Evolutionary conservation across 1,140 invertebrate genomes (phyloP), one percentile per base, ranked within the genome.

Genomic region (Himalopsyche phryganea): DNA sequence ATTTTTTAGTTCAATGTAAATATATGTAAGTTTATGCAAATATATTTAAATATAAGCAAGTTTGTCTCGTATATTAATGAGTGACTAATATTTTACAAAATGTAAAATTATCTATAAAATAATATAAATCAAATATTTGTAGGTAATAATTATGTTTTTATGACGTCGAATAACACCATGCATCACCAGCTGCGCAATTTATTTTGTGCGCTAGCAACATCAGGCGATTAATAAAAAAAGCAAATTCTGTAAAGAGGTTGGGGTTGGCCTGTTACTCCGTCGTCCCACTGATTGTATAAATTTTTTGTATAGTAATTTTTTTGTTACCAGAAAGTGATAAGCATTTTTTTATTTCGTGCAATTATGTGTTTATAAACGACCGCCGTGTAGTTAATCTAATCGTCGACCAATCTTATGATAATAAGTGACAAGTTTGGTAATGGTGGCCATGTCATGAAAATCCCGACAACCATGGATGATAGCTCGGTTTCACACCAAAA

Each of bases 381-480:
- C 35, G 28, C 36, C 46, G 46, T 50, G 33, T 38, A 38, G 45
- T 47, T 46, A 32, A 50, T 56, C 46, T 33, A 32, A 56, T 35
- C 42, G 14, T 42, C 32, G 46, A 50, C 45, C 45, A 32, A 56
- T 56, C 52, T 50, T 47, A 64, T 60, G 62, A 56, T 64, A 48
- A 64, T 64, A 58, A 54, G 62, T 56, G 62, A 64, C 62, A 64
- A 64, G 62, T 64, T 64, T 54, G 82, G 83, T 84, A 85, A 85
- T 85, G 84, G 84, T 83, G 80, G 83, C 81, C 83, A 83, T 85
- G 82, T 85, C 83, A 86, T 86, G 84, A 85, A 85, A 83, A 81
- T 85, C 77, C 83, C 83, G 73, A 81, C 77, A 75, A 79, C 81
- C 79, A 84, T 85, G 83, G 83, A 85, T 79, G 81, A 84, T 74